These are phyloP conservation scores for Leptinotarsa tumamoca DNA, from an alignment of 2,888 invertebrate species.

Conservation along the genomic window DNA sequence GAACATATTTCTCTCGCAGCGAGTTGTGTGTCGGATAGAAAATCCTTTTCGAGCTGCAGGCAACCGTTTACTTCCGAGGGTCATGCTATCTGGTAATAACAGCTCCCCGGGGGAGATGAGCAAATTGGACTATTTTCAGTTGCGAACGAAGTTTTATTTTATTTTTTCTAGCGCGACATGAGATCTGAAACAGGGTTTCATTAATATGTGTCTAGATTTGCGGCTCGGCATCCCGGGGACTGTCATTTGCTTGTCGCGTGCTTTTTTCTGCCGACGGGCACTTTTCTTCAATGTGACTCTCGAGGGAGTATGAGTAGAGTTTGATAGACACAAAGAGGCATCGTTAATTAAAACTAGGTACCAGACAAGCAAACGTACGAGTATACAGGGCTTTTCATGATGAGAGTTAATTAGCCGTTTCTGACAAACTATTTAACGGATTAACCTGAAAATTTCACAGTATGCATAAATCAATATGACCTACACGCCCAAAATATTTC, in stretches of 20 bases:
- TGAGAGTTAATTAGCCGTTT: too few species aligned
- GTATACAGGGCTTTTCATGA: too few species aligned
- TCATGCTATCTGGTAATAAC: slow-evolving; percentile 47
- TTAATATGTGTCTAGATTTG: slow-evolving; percentile 28
- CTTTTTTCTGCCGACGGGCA: background rate
- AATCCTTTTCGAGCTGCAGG: slow-evolving; percentile 38
- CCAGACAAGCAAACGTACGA: too few species aligned
- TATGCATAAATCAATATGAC: too few species aligned
- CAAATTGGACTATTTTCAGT: slow-evolving; percentile 44
- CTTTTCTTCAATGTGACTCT: background rate
- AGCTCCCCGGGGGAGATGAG: slow-evolving; percentile 40
- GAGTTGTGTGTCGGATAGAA: slow-evolving; percentile 32
- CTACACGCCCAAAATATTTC: too few species aligned
- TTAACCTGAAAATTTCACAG: too few species aligned
- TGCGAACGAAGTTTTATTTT: slow-evolving; percentile 26
- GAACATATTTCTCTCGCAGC: slow-evolving; percentile 36
- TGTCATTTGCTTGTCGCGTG: background rate
- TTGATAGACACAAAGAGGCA: too few species aligned
- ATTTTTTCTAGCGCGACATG: slow-evolving; percentile 20
- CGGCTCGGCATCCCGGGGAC: slow-evolving; percentile 4
- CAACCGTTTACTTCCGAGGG: slow-evolving; percentile 41
- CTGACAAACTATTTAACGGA: too few species aligned
- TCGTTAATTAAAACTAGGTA: too few species aligned
- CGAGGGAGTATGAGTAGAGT: too few species aligned
- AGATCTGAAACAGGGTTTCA: slow-evolving; percentile 13